Conservation (phyloP, 1,140 invertebrate genomes). For the Stenopsyche tienmushanensis region DNA sequence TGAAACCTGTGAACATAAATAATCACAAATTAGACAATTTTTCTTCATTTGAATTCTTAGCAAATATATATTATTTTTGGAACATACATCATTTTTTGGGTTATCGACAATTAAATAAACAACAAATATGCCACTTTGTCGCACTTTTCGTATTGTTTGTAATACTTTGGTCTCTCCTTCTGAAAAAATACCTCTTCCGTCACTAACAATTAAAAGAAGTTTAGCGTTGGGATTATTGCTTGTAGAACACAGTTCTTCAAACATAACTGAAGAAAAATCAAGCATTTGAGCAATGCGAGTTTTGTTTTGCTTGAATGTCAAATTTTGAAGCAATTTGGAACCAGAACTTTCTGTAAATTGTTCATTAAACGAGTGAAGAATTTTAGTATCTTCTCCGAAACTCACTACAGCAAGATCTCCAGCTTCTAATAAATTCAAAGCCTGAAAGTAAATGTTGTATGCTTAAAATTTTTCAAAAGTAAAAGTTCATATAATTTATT, state of each 20-base stretch:
- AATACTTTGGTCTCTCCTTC: conserved; percentile 80
- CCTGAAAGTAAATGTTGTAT: conserved; percentile 61
- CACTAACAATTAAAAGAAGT: conserved; percentile 88
- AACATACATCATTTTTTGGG: conserved; percentile 79
- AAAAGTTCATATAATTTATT: conserved; percentile 13
- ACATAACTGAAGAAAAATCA: conserved; percentile 73
- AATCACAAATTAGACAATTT: neutral
- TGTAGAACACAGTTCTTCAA: conserved; percentile 58
- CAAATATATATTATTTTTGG: conserved; percentile 18
- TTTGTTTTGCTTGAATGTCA: conserved; percentile 79
- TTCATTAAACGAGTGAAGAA: conserved; percentile 85
- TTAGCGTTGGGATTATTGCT: conserved; percentile 72
- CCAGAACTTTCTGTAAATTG: conserved; percentile 83
- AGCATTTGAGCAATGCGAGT: conserved; percentile 80
- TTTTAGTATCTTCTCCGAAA: conserved; percentile 84
- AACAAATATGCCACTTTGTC: conserved; percentile 82
- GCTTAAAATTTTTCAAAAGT: conserved; percentile 1
- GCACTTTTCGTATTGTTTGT: conserved; percentile 76
- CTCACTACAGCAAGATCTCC: conserved; percentile 89
- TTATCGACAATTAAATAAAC: conserved; percentile 97
- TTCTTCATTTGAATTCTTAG: neutral
- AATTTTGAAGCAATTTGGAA: conserved; percentile 71
- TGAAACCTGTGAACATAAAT: conserved; percentile 67
- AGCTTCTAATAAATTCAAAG: conserved; percentile 89
- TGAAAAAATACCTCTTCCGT: conserved; percentile 91